Evolutionary conservation across 2,888 invertebrate species (phyloP), one percentile per base, ranked within the genome.

Genomic region (Axea sp.): DNA sequence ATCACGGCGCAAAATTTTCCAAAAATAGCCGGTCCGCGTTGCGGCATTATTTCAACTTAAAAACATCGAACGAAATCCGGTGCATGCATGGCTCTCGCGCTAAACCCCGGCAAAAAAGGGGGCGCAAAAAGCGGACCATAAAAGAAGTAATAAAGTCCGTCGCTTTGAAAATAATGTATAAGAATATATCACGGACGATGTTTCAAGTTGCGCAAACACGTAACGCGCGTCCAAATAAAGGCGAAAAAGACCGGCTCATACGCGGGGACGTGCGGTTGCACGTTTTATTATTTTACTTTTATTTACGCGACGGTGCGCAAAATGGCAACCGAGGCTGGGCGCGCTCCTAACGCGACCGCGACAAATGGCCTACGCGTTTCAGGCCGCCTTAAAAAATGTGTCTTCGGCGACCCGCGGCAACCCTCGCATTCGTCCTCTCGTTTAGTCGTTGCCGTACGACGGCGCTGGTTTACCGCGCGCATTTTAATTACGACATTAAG

Each of bases 401-500:
- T 60, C 60, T 60, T 53, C 17, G 15, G 22, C 37, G 51, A 30
- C 28, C 28, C 35, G 24, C 19, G 7, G 35, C 53, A 28, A 39
- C 67, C 59, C 68, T 62, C 55, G 51, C 45, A 47, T 60, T 75
- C 62, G 72, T 65, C 76, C 72, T 68, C 78, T 76, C 78, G 75
- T 80, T 81, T 80, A 77, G 77, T 55, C 76, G 69, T 78, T 43
- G 60, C 60, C 77, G 78, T 79, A 77, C 79, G 77, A 80, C 78
- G 78, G 75, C 78, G 77, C 59, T 67, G 79, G 78, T 77, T 81
- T 81, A 80, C 81, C 80, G 76, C 81, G 82, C 83, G 83, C 82
- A 83, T 83, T 83, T 83, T 83, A 83, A 83, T 83, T 83, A 79
- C 83, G 79, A 79, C 79, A 82, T 83, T 83, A 80, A 83, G 79